A percentile compares a stretch with the other conserved stretches of the same genome.
Evolutionary conservation across 2,888 invertebrate species (phyloP).

Genomic region (Plusia festucae): DNA sequence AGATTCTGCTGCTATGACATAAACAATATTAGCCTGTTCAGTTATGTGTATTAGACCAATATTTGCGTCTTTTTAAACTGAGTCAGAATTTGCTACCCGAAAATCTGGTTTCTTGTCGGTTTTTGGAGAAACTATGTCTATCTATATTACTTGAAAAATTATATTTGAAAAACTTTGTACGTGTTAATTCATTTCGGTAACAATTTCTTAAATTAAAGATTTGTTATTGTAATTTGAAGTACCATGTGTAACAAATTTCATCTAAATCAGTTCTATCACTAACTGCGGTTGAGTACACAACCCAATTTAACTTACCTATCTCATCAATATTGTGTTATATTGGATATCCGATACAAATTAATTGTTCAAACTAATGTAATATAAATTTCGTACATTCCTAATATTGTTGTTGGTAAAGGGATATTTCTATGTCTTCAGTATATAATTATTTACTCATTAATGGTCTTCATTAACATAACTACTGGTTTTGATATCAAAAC

Average conservation of each 20-base stretch:
- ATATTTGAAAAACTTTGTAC: too few species aligned
- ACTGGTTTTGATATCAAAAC: neutral
- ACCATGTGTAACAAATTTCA: neutral
- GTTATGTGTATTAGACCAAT: too few species aligned
- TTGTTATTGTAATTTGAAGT: too few species aligned
- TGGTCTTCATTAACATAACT: neutral
- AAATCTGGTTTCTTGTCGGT: too few species aligned
- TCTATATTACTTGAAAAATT: too few species aligned
- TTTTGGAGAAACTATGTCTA: too few species aligned
- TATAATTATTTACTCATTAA: neutral
- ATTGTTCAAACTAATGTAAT: neutral
- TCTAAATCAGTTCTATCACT: neutral
- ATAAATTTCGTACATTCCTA: neutral
- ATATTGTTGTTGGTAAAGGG: neutral
- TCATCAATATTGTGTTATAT: neutral
- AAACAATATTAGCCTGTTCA: neutral
- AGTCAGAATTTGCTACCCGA: too few species aligned
- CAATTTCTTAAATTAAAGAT: too few species aligned
- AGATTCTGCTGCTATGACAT: neutral
- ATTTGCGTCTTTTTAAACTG: too few species aligned
- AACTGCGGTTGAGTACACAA: neutral
- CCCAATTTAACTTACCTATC: neutral
- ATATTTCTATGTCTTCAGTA: neutral
- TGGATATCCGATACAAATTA: conserved; percentile 1
- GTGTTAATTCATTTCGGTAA: too few species aligned